A percentile compares a stretch with the other conserved stretches of the same genome.
phyloP scores from a whole-genome alignment of 2,797 vertebrate species.

The Neostethus bicornis region DNA sequence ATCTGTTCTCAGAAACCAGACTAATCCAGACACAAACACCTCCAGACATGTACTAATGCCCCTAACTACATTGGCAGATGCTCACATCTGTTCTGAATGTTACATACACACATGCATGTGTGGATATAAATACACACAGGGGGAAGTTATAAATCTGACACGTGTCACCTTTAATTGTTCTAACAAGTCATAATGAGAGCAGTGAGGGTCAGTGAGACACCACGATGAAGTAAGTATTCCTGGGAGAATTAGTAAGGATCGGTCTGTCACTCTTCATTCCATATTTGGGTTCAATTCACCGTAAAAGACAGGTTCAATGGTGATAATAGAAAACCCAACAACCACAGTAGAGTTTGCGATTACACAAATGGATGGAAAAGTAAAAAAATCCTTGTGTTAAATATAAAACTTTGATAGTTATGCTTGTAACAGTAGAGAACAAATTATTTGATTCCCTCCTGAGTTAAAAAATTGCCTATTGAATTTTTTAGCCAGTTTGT shows the following conservation, averaged over 20 bases:
- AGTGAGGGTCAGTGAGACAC: conserved; percentile 60
- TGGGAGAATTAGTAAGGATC: conserved; percentile 55
- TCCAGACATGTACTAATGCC: conserved; percentile 69
- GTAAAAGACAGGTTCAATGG: conserved; percentile 51
- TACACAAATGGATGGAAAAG: conserved; percentile 3
- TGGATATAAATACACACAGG: conserved; percentile 39
- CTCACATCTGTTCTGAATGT: conserved; percentile 65
- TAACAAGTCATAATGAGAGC: conserved; percentile 73
- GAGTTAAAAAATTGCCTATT: not conserved
- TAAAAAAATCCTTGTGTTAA: conserved; percentile 6
- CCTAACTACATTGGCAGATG: conserved; percentile 66
- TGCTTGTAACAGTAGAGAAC: not conserved
- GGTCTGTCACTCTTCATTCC: conserved; percentile 65
- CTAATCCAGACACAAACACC: conserved; percentile 62
- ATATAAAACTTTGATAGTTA: not conserved
- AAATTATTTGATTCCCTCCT: conserved; percentile 6
- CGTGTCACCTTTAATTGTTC: conserved; percentile 69
- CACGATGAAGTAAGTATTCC: conserved; percentile 69
- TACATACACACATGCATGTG: conserved; percentile 36
- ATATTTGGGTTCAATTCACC: conserved; percentile 61
- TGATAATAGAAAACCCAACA: conserved; percentile 51
- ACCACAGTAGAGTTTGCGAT: conserved; percentile 5
- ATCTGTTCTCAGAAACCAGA: conserved; percentile 53
- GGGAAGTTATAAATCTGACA: conserved; percentile 62
- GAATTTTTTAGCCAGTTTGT: no score